Percentiles rank a stretch among this genome's conserved stretches.
phyloP scores from a whole-genome alignment of 2,113 vertebrate species.

The Apodemus sylvaticus region DNA sequence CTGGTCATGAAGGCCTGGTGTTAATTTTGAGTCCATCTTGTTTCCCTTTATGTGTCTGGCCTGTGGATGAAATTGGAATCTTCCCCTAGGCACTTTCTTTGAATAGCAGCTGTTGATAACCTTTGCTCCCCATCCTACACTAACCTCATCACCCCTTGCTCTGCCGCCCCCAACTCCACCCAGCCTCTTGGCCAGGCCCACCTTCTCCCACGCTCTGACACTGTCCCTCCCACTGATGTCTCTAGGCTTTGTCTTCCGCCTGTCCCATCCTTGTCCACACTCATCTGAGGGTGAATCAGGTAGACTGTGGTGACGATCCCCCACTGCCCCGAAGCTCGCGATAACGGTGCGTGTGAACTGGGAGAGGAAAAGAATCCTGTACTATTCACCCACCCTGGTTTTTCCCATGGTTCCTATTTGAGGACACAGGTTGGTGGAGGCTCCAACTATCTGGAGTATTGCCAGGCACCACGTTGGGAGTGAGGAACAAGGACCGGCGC shows the following conservation, averaged over 20 bases:
- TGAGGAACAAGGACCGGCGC: background rate
- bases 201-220: background rate
- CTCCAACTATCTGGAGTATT: background rate
- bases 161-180: background rate
- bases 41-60: background rate
- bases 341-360: too few species aligned
- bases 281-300: background rate
- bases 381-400: background rate
- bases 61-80: background rate
- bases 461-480: background rate
- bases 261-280: background rate
- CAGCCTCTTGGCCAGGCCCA: background rate
- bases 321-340: background rate
- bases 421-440: background rate
- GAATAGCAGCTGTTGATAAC: background rate
- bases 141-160: background rate
- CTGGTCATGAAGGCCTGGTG: too few species aligned
- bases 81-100: background rate
- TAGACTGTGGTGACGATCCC: background rate
- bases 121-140: too few species aligned
- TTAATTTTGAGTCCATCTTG: background rate
- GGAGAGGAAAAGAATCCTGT: background rate
- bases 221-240: rapidly evolving
- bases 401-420: background rate
- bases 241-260: background rate